phyloP scores from a whole-genome alignment of 1,140 invertebrate species.

The Drosophila albomicans region DNA sequence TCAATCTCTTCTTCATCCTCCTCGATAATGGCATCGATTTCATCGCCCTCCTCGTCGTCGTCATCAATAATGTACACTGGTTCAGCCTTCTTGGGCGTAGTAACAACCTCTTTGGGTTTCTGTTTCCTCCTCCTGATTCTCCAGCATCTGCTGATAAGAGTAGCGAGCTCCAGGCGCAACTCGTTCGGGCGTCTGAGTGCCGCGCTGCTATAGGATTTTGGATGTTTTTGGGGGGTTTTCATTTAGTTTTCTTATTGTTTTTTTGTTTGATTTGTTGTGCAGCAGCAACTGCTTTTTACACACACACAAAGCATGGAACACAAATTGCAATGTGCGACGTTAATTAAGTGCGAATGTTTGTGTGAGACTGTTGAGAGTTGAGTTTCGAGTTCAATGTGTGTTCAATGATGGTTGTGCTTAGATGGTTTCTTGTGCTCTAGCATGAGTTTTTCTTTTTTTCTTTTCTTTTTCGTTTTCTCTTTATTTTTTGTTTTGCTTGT shows the following conservation, averaged over 20 bases:
- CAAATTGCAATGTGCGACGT: constrained; percentile 61
- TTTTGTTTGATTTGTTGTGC: constrained; percentile 22
- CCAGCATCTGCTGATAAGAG: constrained; percentile 75
- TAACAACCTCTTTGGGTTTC: constrained; percentile 7
- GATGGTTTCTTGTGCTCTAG: constrained; percentile 34
- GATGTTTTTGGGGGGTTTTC: constrained; percentile 43
- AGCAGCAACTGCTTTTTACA: constrained; percentile 14
- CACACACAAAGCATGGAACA: constrained; percentile 54
- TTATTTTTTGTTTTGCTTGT: constrained; percentile 20
- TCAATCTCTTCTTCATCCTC: constrained; percentile 58
- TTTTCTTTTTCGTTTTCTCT: constrained; percentile 17
- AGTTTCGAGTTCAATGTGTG: constrained; percentile 8
- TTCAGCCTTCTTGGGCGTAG: constrained; percentile 68
- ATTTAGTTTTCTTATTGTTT: constrained; percentile 42
- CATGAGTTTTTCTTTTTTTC: constrained; percentile 21
- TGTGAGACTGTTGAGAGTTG: constrained; percentile 2
- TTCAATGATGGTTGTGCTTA: constrained; percentile 38
- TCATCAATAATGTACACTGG: constrained; percentile 80
- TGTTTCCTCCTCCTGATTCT: constrained; percentile 12
- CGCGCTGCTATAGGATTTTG: constrained; percentile 71
- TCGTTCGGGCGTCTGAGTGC: constrained; percentile 70
- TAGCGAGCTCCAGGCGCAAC: constrained; percentile 63
- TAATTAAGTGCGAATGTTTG: constrained; percentile 54
- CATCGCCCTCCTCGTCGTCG: constrained; percentile 62
- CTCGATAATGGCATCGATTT: constrained; percentile 54